Base-by-base conservation (phyloP, 2,113 vertebrate genomes). In the Podiceps cristatus region DNA sequence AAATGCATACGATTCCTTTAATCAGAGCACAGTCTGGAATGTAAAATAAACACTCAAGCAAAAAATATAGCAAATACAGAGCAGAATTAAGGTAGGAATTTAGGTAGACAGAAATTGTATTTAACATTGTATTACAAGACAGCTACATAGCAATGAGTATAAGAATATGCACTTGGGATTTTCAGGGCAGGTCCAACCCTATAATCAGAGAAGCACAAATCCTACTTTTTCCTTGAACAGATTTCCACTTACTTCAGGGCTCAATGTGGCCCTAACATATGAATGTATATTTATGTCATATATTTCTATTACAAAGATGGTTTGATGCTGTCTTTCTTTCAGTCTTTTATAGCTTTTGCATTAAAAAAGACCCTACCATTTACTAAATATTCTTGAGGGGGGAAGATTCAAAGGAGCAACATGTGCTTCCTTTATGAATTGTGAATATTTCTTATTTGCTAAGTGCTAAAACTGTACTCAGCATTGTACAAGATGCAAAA, bases 1-100 rank as follows among this genome's bases (percentile, higher is more conserved):
- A 99, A 99, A 98, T 80, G 96, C 96, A 97, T 97, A 95, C 97
- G 18, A 96, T 98, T 97, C 96, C 80, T 92, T 97, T 97, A 97
- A 96, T 97, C 97, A 93, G 97, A 96, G 80, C 88, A 91, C 40
- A 90, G 85, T 81, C 94, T 95, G 13, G 87, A 96, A 98, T 97
- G 93, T 86, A 94, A 97, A 97, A 96, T 75, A 95, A 89, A 77
- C 64, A 84, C 8, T 67, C 78, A 42, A 2, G 8, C 28, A 81
- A 81, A 87, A 93, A 78, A 49, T 7, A 60, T 4, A 86, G 56
- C 59, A 88, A 89, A 87, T 93, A 86, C 45, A 67, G 81, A 93
- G 73, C 60, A 77, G 53, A 88, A 93, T 86, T 90, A 60, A 81
- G 63, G 81, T 83, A 60, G 44, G 55, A 74, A 89, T 79, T 92